Percentiles rank a stretch among this genome's conserved stretches.
phyloP scores from a whole-genome alignment of 2,797 vertebrate species.

The Gila robusta region DNA sequence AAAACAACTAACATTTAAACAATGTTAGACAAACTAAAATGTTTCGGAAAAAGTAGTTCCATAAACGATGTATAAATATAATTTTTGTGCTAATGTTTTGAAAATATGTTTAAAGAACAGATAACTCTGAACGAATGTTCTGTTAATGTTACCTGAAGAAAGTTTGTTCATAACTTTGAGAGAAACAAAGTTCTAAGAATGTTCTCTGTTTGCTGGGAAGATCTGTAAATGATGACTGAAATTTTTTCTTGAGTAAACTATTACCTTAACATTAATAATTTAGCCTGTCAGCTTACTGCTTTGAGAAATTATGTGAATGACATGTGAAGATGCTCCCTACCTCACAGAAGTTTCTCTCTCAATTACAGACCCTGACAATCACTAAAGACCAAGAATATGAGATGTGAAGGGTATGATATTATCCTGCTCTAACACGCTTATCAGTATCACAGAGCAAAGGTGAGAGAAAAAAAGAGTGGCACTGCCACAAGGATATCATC shows the following conservation, averaged over 20 bases:
- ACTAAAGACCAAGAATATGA: constrained; percentile 34
- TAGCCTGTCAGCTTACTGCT: constrained; percentile 79
- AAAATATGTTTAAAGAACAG: background rate
- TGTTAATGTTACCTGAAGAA: background rate
- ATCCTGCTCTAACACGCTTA: constrained; percentile 30
- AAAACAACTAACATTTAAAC: background rate
- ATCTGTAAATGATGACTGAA: constrained; percentile 11
- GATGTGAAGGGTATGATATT: constrained; percentile 52
- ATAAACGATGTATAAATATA: no score
- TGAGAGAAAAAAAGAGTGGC: constrained; percentile 28
- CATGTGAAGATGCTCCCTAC: constrained; percentile 72
- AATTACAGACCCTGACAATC: constrained; percentile 61
- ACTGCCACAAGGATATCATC: constrained; percentile 6
- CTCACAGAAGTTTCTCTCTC: constrained; percentile 33
- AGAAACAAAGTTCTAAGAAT: background rate
- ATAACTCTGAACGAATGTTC: background rate
- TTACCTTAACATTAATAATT: constrained; percentile 78
- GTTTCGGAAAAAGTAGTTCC: no score
- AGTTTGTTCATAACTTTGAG: background rate
- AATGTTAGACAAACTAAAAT: background rate
- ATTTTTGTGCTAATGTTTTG: background rate
- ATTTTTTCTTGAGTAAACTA: constrained; percentile 63
- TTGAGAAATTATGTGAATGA: constrained; percentile 72
- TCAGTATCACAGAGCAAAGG: constrained; percentile 29
- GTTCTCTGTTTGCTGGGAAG: background rate